These are phyloP conservation scores for Xiphophorus maculatus DNA, from an alignment of 2,113 vertebrate species.

Conservation along the genomic window DNA sequence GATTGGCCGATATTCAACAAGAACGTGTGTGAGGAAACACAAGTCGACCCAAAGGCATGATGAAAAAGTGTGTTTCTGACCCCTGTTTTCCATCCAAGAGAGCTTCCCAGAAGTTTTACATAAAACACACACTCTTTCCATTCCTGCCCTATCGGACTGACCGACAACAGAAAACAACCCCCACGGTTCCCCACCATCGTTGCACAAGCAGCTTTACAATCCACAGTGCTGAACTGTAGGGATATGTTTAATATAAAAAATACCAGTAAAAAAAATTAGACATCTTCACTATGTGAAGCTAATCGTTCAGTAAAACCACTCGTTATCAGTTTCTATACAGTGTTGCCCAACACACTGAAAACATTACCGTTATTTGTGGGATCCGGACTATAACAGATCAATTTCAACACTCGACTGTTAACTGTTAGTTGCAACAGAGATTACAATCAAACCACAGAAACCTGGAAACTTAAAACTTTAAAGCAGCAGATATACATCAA, in stretches of 20 bases:
- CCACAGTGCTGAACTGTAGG: neutral
- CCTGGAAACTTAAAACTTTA: too few relatives aligned
- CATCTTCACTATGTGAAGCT: neutral
- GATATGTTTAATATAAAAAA: neutral
- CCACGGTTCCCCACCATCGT: conserved; percentile 21
- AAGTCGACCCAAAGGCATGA: neutral
- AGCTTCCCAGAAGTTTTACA: conserved; percentile 33
- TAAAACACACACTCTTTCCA: conserved; percentile 57
- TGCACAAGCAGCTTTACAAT: conserved; percentile 23
- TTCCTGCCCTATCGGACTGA: conserved; percentile 36
- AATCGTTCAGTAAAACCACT: neutral
- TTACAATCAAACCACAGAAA: neutral
- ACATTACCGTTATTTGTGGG: neutral
- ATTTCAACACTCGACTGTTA: neutral
- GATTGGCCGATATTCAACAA: conserved; percentile 6
- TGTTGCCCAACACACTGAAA: neutral
- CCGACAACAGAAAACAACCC: conserved; percentile 26
- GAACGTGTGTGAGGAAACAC: neutral
- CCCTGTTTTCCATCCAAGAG: neutral
- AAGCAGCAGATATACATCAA: too few relatives aligned
- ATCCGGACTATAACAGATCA: neutral
- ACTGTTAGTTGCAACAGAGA: neutral
- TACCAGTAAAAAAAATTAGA: neutral
- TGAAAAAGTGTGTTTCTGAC: neutral
- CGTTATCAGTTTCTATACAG: neutral